Base-by-base conservation (phyloP, 2,797 vertebrate species). In the Agapornis canus region DNA sequence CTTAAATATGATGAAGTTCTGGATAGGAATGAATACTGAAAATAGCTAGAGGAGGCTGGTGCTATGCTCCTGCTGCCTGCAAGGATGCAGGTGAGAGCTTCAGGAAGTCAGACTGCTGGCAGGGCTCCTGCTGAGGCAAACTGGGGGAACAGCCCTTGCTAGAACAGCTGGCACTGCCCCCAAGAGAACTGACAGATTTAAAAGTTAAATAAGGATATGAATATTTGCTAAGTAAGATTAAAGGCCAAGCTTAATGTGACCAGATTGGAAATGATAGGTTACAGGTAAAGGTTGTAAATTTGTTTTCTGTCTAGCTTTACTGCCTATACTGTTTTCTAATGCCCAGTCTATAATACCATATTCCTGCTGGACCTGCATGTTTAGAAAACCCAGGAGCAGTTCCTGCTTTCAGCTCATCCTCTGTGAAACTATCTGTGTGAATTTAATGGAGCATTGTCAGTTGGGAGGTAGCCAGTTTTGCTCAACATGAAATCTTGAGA, bases 31-130 rank as follows among this genome's bases (percentile, higher is more conserved):
- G 48, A 82, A 15, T 48, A 6, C 37, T 45, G 61, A 32, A 29
- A 83, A 15, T 3, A 23, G 49, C 25, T 5, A 65, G 47, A 22
- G 47, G 60, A 10, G 6, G 63, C 31, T 63, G 37, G 22, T 26
- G 57, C 52, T 5, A 7, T 17, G 2, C 1, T 15, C 25, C 22
- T 0, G 8, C 32, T 71, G 49, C 42, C 27, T 3, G 31, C 0
- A 0, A 0, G 15, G 1, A 6, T 0, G 3, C 16, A 15, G 63
- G 82, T 1, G 12, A 69, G 64, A 69, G 31, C 39, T 43, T 43
- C 0, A 1, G 56, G 39, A 39, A 27, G 3, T 0, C 0, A 3
- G 23, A 29, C 39, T 72, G 43, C 49, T 71, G 79, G 51, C 18
- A 29, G 20, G 8, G 29, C 27, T 64, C 20, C 45, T 43, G 64